Base-by-base conservation (phyloP, 2,113 vertebrate genomes). In the Acanthochromis polyacanthus region DNA sequence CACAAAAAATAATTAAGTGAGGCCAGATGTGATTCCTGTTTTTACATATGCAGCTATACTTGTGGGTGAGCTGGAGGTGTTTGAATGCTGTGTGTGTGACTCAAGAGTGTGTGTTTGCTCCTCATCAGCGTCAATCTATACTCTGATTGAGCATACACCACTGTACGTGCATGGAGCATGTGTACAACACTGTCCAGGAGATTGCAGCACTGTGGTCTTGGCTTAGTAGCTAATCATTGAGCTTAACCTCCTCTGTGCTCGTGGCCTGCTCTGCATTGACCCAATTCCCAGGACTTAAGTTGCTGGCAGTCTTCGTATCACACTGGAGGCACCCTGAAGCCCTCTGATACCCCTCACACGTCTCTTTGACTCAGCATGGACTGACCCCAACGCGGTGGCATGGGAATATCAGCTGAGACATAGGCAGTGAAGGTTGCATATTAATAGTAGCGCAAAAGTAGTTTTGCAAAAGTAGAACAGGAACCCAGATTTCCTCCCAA, bases 281-380 rank as follows among this genome's bases (percentile, higher is more conserved):
- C 94, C 91, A 95, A 90, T 94, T 95, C 89, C 90, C 87, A 82
- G 82, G 89, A 94, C 88, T 93, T 92, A 82, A 88, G 68, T 82
- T 76, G 78, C 73, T 78, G 77, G 46, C 72, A 28, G 75, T 79
- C 80, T 90, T 69, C 63, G 64, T 46, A 40, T 75, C 66, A 87
- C 67, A 86, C 68, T 61, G 46, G 53, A 83, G 5, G 59, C 69
- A 64, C 71, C 69, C 51, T n/a, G 65, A 53, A 66, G 71, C 56
- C 73, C 72, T 83, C 62, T 70, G 83, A 73, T 72, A 36, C n/a
- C 66, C 8, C 12, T 2, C 1, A 14, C 60, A 40, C 67, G 52
- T 64, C 65, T 66, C 58, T 65, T 82, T 78, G 75, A 81, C 78
- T 75, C 72, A 25, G 51, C 83, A 62, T 60, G 50, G 57, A 14